Evolutionary conservation across 2,888 invertebrate species (phyloP).

Genomic region (Eugnorisma glareosa): DNA sequence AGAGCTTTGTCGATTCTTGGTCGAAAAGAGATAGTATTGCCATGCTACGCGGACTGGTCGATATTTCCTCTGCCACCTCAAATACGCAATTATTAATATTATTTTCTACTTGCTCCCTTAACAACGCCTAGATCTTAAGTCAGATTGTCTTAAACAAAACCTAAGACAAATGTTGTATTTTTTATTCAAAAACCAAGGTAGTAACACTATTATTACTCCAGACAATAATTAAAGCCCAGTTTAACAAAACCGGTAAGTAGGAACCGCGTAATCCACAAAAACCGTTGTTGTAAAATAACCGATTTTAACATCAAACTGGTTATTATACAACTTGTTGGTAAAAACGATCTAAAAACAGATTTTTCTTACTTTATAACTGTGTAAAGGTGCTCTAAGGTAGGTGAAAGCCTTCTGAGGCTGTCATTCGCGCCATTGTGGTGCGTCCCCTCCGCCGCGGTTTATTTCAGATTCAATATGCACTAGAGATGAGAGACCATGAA

Average conservation of each 20-base stretch:
- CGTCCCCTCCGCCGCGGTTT: conserved; percentile 84
- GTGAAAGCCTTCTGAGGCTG: conserved; percentile 80
- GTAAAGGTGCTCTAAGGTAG: conserved; percentile 42
- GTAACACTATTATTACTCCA: too few species aligned
- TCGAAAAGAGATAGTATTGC: too few species aligned
- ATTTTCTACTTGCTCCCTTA: neutral
- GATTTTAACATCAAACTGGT: too few species aligned
- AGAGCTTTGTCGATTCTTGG: too few species aligned
- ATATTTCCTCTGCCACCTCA: neutral
- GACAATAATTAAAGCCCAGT: neutral
- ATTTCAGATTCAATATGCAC: conserved; percentile 90
- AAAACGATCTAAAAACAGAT: neutral
- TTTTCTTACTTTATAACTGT: neutral
- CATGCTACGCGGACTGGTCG: too few species aligned
- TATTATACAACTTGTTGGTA: too few species aligned
- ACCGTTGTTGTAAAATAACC: too few species aligned
- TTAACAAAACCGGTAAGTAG: neutral
- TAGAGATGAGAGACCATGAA: conserved; percentile 82
- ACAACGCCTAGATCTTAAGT: neutral
- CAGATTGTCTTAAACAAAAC: neutral
- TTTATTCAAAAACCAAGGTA: too few species aligned
- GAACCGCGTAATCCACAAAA: too few species aligned
- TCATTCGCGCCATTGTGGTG: conserved; percentile 85
- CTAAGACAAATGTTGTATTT: too few species aligned
- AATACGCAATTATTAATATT: neutral